phyloP scores from a whole-genome alignment of 2,888 invertebrate species.

The Tiphia femorata region DNA sequence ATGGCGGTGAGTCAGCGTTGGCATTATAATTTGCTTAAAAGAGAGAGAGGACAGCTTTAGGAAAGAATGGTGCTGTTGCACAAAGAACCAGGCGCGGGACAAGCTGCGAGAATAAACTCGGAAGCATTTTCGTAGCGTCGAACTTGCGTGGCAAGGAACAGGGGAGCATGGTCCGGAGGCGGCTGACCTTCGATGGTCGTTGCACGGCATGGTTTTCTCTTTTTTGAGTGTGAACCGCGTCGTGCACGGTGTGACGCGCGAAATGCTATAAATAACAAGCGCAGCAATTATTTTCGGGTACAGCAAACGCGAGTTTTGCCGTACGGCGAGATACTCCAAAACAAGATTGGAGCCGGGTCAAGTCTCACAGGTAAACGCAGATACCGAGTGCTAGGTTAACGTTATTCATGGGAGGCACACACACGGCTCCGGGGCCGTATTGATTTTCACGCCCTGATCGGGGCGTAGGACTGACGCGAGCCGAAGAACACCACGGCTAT shows the following conservation, averaged over 20 bases:
- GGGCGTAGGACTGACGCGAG: slow-evolving; percentile 40
- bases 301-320: slow-evolving; percentile 8
- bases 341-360: slow-evolving; percentile 6
- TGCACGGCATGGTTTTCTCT: slow-evolving; percentile 34
- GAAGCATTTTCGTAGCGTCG: slow-evolving; percentile 14
- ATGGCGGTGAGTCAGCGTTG: slow-evolving; percentile 2
- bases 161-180: slow-evolving; percentile 33
- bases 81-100: slow-evolving; percentile 2
- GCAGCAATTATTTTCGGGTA: slow-evolving; percentile 59
- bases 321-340: slow-evolving; percentile 10
- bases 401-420: slow-evolving; percentile 52
- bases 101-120: slow-evolving; percentile 1
- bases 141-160: slow-evolving; percentile 27
- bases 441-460: slow-evolving; percentile 66
- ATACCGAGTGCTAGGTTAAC: slow-evolving; percentile 53
- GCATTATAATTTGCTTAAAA: not conserved
- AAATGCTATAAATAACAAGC: slow-evolving; percentile 61
- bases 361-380: not conserved
- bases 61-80: slow-evolving; percentile 7
- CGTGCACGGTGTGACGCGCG: slow-evolving; percentile 38
- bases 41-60: not conserved
- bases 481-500: slow-evolving; percentile 20
- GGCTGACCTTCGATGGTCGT: slow-evolving; percentile 50
- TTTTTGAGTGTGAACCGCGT: slow-evolving; percentile 25
- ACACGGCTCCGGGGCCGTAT: slow-evolving; percentile 54